Conservation (phyloP, 2,113 vertebrate species). For the Electrona antarctica region DNA sequence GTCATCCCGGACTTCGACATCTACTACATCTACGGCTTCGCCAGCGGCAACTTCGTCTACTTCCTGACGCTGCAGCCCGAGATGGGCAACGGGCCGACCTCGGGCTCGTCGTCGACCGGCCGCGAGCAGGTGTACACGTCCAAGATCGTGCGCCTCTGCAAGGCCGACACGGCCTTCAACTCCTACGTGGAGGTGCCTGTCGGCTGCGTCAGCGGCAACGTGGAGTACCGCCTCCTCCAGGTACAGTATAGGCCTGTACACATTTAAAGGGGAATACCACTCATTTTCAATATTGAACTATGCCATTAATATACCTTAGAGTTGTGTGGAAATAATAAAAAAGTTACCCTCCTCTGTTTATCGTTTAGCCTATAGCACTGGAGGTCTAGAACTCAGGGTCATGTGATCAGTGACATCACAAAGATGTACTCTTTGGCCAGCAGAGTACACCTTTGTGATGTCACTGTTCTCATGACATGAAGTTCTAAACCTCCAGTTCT, state of each 20-base stretch:
- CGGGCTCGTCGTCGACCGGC: constrained; percentile 87
- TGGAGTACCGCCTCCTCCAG: constrained; percentile 95
- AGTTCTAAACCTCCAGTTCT: too few relatives aligned
- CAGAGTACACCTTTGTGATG: too few relatives aligned
- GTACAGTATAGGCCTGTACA: constrained; percentile 47
- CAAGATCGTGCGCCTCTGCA: constrained; percentile 95
- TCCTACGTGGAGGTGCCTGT: constrained; percentile 98
- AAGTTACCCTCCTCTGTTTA: too few relatives aligned
- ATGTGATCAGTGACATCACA: too few relatives aligned
- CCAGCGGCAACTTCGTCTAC: constrained; percentile 96
- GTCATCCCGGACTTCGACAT: constrained; percentile 98
- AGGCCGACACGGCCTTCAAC: constrained; percentile 96
- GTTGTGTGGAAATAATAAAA: too few relatives aligned
- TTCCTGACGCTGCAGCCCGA: constrained; percentile 97
- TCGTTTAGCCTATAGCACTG: too few relatives aligned
- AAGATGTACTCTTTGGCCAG: too few relatives aligned
- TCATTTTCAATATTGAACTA: too few relatives aligned
- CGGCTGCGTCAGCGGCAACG: constrained; percentile 89
- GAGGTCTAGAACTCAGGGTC: too few relatives aligned
- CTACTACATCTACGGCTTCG: constrained; percentile 97
- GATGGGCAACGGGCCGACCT: constrained; percentile 90
- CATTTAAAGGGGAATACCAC: too few relatives aligned
- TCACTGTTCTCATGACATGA: too few relatives aligned
- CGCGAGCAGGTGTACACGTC: constrained; percentile 94
- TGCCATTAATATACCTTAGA: too few relatives aligned